Conservation (phyloP, 1,140 invertebrate species). For the Venustaconcha ellipsiformis region DNA sequence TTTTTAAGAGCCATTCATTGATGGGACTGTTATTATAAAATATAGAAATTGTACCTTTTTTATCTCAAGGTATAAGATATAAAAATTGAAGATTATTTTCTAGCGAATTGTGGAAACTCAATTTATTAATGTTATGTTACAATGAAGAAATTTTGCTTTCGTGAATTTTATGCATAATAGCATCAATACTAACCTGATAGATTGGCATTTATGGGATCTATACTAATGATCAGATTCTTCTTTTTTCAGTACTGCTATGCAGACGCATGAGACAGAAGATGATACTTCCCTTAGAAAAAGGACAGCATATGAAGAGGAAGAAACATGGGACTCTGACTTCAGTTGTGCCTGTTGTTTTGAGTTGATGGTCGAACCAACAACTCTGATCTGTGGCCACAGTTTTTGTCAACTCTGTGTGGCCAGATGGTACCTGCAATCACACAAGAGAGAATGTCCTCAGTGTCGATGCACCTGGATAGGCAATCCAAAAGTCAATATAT, state of each 20-base stretch:
- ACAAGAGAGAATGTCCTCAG: slow-evolving; percentile 58
- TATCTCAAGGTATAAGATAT: too few relatives aligned
- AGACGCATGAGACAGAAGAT: background rate
- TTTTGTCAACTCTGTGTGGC: slow-evolving; percentile 60
- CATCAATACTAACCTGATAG: too few relatives aligned
- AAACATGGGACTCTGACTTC: slow-evolving; percentile 30
- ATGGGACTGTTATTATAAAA: too few relatives aligned
- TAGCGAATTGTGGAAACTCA: too few relatives aligned
- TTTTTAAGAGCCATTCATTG: too few relatives aligned
- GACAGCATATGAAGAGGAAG: too few relatives aligned
- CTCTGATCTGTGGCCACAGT: slow-evolving; percentile 62
- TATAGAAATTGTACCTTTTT: too few relatives aligned
- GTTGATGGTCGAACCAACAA: slow-evolving; percentile 57
- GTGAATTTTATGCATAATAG: too few relatives aligned
- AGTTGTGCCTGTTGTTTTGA: slow-evolving; percentile 54
- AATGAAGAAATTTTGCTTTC: too few relatives aligned
- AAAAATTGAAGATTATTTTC: too few relatives aligned
- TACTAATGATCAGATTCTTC: background rate
- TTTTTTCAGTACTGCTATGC: background rate
- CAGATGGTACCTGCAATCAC: slow-evolving; percentile 50
- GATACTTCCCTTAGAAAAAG: background rate
- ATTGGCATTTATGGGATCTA: background rate
- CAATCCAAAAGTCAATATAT: slow-evolving; percentile 54
- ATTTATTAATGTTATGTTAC: too few relatives aligned
- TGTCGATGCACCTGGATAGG: slow-evolving; percentile 57